phyloP scores from a whole-genome alignment of 2,797 vertebrate genomes.

The Steatocranus sp. region DNA sequence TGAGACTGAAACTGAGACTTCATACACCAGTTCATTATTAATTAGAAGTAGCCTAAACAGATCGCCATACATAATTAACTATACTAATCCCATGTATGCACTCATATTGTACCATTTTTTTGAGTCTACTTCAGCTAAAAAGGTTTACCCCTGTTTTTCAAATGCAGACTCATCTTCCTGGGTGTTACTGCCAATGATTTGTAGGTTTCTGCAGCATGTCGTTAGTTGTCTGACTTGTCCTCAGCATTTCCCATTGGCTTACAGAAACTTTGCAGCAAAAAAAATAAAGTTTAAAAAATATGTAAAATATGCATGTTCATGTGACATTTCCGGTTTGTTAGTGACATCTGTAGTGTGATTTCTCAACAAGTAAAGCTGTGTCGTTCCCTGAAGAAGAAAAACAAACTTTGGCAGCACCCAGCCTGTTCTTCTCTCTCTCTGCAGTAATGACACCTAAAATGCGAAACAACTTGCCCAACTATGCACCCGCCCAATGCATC shows the following conservation, averaged over 20 bases:
- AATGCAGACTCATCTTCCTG: fast-evolving
- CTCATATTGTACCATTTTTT: background rate
- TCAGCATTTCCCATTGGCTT: background rate
- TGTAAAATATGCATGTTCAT: background rate
- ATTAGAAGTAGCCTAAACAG: background rate
- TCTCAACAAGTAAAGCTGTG: background rate
- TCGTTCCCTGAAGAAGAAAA: background rate
- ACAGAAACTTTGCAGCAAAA: background rate
- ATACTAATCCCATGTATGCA: background rate
- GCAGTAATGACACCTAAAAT: fast-evolving
- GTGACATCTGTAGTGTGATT: fast-evolving
- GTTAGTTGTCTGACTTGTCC: background rate
- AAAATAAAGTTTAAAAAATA: background rate
- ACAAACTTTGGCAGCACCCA: background rate
- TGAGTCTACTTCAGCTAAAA: background rate
- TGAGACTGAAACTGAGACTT: background rate
- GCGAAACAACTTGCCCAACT: background rate
- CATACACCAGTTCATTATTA: background rate
- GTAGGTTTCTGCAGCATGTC: background rate
- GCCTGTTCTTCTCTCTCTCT: too few species aligned
- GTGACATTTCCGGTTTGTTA: background rate
- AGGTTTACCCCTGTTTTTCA: background rate
- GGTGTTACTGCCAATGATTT: background rate
- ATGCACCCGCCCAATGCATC: background rate
- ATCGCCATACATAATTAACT: fast-evolving